Percentiles rank a stretch among this genome's conserved stretches.
These are phyloP conservation scores for Girardia tigrina DNA, from an alignment of 2,888 invertebrate genomes.

Conservation along the genomic window DNA sequence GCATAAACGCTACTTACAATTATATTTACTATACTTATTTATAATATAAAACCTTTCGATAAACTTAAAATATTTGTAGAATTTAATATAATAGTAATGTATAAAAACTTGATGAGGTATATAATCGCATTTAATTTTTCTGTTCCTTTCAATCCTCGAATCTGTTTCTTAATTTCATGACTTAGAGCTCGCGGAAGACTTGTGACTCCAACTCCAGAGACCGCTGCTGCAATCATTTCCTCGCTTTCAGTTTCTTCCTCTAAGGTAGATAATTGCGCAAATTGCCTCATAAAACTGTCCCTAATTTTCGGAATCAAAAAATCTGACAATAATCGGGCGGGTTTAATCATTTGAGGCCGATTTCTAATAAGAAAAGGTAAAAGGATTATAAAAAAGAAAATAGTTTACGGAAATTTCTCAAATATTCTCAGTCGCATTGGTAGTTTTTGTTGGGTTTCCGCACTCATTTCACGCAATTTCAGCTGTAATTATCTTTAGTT, in stretches of 20 bases:
- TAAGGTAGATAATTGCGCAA: constrained; percentile 52
- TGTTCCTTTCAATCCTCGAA: constrained; percentile 36
- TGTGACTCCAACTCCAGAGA: neutral
- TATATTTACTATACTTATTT: too few species aligned
- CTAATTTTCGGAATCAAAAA: constrained; percentile 60
- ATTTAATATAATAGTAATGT: too few species aligned
- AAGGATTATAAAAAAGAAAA: constrained; percentile 13
- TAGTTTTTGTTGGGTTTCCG: constrained; percentile 84
- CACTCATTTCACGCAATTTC: constrained; percentile 88
- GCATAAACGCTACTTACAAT: too few species aligned
- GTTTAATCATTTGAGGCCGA: constrained; percentile 87
- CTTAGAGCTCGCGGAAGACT: neutral
- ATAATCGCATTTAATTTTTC: constrained; percentile 35
- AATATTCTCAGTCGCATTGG: constrained; percentile 87
- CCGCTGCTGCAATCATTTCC: constrained; percentile 34
- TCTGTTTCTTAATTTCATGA: constrained; percentile 30
- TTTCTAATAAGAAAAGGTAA: constrained; percentile 53
- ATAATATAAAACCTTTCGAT: too few species aligned
- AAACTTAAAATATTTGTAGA: too few species aligned
- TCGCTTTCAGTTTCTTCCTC: constrained; percentile 31
- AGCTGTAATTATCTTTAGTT: constrained; percentile 50
- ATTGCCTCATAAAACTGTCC: constrained; percentile 96
- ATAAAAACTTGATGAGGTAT: constrained; percentile 37
- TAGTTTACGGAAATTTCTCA: constrained; percentile 72
- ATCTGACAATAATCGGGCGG: constrained; percentile 75